Base-by-base conservation (phyloP, 2,797 vertebrate species). In the Knipowitschia caucasica region DNA sequence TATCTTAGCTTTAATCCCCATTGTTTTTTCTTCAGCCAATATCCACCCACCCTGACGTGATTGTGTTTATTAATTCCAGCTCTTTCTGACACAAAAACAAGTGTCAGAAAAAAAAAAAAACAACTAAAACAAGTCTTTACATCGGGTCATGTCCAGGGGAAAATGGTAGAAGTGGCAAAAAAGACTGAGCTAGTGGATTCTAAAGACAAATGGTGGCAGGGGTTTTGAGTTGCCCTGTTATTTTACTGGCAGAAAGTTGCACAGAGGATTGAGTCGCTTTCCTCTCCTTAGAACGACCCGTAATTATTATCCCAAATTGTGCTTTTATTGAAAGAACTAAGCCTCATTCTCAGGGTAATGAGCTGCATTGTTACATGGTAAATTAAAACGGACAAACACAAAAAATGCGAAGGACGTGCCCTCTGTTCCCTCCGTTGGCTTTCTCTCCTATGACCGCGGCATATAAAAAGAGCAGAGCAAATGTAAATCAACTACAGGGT, bases 351-450 rank as follows among this genome's bases (percentile, higher is more conserved):
- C 12, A 1, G 14, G 10, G 2, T 34, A 53, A 66, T 59, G 23
- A 73, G 31, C 18, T 24, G 3, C 5, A 44, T 42, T 65, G 15
- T 52, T 51, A 7, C 46, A 14, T 46, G 23, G 53, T 52, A 55
- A 56, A 62, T 45, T 17, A n/a, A 69, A 70, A 54, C 38, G 7
- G 34, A 31, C 29, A 60, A 53, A 64, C 9, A 42, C 17, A 8
- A 24, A 49, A 31, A 25, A 53, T 24, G 34, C 46, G 38, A 68
- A 67, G 44, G 34, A 65, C 44, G 20, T 53, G 58, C 65, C 75
- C 59, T 67, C 4, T 4, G 25, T 54, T 35, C 21, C 52, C 42
- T 15, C 53, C 30, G 14, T 0, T 35, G 31, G 45, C 30, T 26
- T 9, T 49, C 23, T 38, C 24, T 18, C 17, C 58, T 20, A 65